Conservation (phyloP, 2,888 invertebrate species). For the Hydroisotoma schaefferi region DNA sequence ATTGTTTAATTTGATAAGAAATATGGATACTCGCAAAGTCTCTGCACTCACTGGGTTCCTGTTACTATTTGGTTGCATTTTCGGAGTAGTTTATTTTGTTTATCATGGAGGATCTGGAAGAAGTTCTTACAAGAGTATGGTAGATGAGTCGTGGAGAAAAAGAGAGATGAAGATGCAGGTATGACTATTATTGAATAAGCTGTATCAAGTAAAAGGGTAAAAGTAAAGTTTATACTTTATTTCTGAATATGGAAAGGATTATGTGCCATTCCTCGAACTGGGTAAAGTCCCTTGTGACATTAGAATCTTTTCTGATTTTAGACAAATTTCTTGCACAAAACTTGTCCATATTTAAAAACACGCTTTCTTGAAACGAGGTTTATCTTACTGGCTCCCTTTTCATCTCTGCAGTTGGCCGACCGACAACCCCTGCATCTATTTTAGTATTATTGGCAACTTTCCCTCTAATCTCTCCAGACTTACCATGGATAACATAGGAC, state of each 20-base stretch:
- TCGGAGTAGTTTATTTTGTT: conserved; percentile 43
- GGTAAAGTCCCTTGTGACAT: not conserved
- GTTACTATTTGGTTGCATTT: conserved; percentile 43
- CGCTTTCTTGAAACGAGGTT: too few relatives aligned
- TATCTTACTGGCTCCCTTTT: too few relatives aligned
- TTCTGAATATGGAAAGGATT: too few relatives aligned
- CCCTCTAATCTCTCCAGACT: not conserved
- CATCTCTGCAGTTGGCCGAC: too few relatives aligned
- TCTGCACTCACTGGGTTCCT: conserved; percentile 40
- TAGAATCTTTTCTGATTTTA: too few relatives aligned
- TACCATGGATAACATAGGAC: too few relatives aligned
- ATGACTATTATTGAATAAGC: too few relatives aligned
- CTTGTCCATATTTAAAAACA: too few relatives aligned
- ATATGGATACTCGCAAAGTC: conserved; percentile 34
- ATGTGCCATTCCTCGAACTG: not conserved
- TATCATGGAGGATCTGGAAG: conserved; percentile 32
- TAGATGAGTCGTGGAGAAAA: conserved; percentile 9
- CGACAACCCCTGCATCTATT: too few relatives aligned
- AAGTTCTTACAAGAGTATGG: conserved; percentile 12
- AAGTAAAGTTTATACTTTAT: too few relatives aligned
- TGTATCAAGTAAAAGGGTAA: not conserved
- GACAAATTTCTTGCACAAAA: too few relatives aligned
- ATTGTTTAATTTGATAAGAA: not conserved
- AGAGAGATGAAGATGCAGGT: conserved; percentile 9
- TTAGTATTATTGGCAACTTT: conserved; percentile 10